Percentiles rank a stretch among this genome's conserved stretches.
Conservation (phyloP, 2,797 vertebrate species). For the Leuciscus waleckii region DNA sequence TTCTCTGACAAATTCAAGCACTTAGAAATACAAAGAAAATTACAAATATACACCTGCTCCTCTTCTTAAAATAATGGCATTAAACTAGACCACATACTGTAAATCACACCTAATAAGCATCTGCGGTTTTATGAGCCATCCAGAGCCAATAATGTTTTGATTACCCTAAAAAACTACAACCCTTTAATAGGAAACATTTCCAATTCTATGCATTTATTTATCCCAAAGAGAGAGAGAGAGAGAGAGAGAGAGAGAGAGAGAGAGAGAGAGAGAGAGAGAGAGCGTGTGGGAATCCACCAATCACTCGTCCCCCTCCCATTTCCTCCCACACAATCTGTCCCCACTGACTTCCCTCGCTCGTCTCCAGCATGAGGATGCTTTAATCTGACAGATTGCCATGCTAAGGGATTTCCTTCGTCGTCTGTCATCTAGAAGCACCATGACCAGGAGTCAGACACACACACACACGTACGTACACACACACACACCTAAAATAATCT, state of each 20-base stretch:
- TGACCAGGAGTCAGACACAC: constrained; percentile 41
- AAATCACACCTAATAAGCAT: constrained; percentile 8
- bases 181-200: not conserved
- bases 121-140: constrained; percentile 10
- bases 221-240: not conserved
- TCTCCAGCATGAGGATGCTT: constrained; percentile 54
- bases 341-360: constrained; percentile 39
- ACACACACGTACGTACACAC: constrained; percentile 6
- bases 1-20: not conserved
- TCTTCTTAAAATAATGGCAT: not conserved
- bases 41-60: constrained; percentile 2
- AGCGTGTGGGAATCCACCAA: constrained; percentile 38
- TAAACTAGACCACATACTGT: not conserved
- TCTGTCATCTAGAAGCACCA: constrained; percentile 56
- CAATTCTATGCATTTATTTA: constrained; percentile 14
- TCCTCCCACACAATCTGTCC: constrained; percentile 52
- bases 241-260: too few species aligned
- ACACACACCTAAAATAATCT: not conserved
- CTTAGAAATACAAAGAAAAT: too few species aligned
- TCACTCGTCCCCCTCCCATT: constrained; percentile 22
- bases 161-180: not conserved
- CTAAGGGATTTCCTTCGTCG: constrained; percentile 59
- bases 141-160: not conserved
- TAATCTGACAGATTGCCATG: constrained; percentile 60
- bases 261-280: too few species aligned